Conservation (phyloP, 30 jellyfish, hydroid and myxozoan genomes). For the Catostylus mosaicus region DNA sequence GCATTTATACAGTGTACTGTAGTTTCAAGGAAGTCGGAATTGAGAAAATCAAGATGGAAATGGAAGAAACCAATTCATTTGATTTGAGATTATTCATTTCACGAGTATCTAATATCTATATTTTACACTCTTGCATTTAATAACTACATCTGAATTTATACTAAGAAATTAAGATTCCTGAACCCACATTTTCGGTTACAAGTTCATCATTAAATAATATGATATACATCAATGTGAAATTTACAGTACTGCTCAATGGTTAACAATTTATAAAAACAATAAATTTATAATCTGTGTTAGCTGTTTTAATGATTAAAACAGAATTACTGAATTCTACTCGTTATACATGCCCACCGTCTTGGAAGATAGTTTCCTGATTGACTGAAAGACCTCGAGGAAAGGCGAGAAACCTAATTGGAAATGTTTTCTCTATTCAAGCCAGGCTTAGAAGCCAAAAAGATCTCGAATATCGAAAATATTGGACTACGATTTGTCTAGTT, state of each 20-base stretch:
- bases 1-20: no score
- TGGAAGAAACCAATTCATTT: background rate
- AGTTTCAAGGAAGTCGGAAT: no score
- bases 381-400: no score
- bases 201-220: slow-evolving; percentile 40
- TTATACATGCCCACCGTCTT: no score
- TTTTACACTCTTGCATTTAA: slow-evolving; percentile 51
- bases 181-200: slow-evolving; percentile 53
- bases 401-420: no score
- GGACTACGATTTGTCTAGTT: background rate
- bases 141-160: slow-evolving; percentile 51
- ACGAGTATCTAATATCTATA: slow-evolving; percentile 29
- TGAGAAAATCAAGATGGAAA: no score
- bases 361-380: no score
- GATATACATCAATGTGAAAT: slow-evolving; percentile 46
- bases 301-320: background rate
- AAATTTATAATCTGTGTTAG: background rate
- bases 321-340: background rate
- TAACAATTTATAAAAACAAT: slow-evolving; percentile 20
- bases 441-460: no score
- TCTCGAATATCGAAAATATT: no score
- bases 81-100: slow-evolving; percentile 9
- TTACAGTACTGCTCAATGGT: slow-evolving; percentile 38
- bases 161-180: slow-evolving; percentile 52
- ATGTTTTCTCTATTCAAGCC: no score